Evolutionary conservation across 2,113 vertebrate genomes (phyloP).

Genomic region (Hiodon alosoides): DNA sequence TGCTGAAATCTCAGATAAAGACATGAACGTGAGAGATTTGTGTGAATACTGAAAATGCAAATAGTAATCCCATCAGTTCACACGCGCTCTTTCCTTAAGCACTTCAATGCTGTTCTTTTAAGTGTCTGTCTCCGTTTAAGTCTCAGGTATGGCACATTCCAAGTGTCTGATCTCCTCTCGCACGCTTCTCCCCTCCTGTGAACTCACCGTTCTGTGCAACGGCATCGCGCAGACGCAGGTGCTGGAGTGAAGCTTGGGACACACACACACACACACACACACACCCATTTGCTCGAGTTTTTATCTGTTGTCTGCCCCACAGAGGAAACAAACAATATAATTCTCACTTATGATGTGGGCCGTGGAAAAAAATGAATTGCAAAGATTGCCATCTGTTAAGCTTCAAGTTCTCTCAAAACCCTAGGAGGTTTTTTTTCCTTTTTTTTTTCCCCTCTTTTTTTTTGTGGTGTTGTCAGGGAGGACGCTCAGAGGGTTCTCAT

Average conservation of each 20-base stretch:
- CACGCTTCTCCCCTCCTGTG: not conserved
- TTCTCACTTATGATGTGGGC: constrained; percentile 24
- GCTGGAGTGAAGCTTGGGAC: not conserved
- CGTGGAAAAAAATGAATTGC: constrained; percentile 13
- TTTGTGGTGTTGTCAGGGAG: constrained; percentile 14
- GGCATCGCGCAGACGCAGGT: not conserved
- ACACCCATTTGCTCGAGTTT: not conserved
- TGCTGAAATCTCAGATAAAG: too few relatives aligned
- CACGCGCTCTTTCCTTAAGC: too few relatives aligned
- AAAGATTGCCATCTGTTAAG: constrained; percentile 29
- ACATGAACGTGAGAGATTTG: too few relatives aligned
- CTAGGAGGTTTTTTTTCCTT: not conserved
- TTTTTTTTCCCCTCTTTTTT: not conserved
- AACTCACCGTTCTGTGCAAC: not conserved
- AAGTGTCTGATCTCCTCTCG: not conserved
- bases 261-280: not conserved
- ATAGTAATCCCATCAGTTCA: too few relatives aligned
- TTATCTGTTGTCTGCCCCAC: constrained; percentile 10
- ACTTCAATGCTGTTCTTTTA: not conserved
- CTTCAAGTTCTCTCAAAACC: constrained; percentile 14
- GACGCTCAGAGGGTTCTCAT: constrained; percentile 21
- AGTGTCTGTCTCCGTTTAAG: not conserved
- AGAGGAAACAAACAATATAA: constrained; percentile 7
- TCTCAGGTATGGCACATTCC: not conserved
- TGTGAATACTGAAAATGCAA: too few relatives aligned